Evolutionary conservation across 2,888 invertebrate species (phyloP).

Genomic region (Odontothrips loti): DNA sequence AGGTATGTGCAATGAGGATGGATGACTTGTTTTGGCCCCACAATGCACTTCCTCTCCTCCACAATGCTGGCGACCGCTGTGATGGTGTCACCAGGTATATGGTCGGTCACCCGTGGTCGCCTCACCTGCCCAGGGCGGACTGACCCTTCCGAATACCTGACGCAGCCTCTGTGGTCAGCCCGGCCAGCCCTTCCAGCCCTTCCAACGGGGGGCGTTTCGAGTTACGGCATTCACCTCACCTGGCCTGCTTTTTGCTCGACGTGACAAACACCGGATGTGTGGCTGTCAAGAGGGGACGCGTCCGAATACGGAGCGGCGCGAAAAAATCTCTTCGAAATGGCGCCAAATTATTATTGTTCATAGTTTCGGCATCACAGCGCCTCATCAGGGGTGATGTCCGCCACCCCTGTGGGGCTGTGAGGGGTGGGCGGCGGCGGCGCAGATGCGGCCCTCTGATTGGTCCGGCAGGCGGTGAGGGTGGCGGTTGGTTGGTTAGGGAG

Average conservation of each 20-base stretch:
- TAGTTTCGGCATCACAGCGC: no score
- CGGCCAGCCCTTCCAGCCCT: background rate
- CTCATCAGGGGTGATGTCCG: no score
- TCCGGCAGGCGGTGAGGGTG: no score
- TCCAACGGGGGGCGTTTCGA: background rate
- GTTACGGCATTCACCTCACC: background rate
- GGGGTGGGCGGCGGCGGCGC: no score
- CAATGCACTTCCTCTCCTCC: background rate
- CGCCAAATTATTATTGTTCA: no score
- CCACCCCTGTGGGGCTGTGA: no score
- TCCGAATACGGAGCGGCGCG: background rate
- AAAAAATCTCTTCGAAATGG: background rate
- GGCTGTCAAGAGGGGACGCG: no score
- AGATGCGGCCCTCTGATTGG: no score
- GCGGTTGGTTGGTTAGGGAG: no score
- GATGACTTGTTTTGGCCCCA: slow-evolving; percentile 8
- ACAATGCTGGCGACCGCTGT: background rate
- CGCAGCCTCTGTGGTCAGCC: background rate
- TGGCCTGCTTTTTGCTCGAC: background rate
- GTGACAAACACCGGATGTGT: background rate
- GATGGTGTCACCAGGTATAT: slow-evolving; percentile 20
- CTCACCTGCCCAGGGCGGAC: background rate
- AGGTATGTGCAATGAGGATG: background rate
- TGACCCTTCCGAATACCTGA: background rate
- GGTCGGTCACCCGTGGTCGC: no score